Evolutionary conservation across 2,888 invertebrate species (phyloP).

Genomic region (Trichopria drosophilae): DNA sequence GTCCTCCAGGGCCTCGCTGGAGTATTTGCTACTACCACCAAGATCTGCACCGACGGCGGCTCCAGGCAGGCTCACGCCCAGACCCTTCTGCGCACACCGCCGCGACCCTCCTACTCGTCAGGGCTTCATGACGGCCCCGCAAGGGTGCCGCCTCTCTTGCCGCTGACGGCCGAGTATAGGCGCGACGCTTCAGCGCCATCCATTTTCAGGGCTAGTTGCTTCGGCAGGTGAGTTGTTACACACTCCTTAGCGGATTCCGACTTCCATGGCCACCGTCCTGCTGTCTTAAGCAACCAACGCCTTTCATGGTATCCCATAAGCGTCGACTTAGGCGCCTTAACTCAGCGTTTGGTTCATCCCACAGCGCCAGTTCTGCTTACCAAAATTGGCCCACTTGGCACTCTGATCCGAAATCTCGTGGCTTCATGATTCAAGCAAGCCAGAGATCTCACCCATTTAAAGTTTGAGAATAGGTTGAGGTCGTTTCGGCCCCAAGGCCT

Average conservation of each 20-base stretch:
- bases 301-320: constrained; percentile 58
- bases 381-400: constrained; percentile 73
- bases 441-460: constrained; percentile 73
- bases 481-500: constrained; percentile 71
- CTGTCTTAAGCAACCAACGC: constrained; percentile 63
- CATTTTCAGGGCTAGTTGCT: constrained; percentile 70
- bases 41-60: constrained; percentile 56
- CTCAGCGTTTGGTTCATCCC: constrained; percentile 62
- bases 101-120: constrained; percentile 42
- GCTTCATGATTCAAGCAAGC: constrained; percentile 64
- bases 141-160: constrained; percentile 18
- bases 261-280: constrained; percentile 78
- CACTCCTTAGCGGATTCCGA: constrained; percentile 64
- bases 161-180: too few relatives aligned
- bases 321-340: constrained; percentile 48
- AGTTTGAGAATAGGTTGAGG: constrained; percentile 77
- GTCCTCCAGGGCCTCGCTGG: constrained; percentile 64
- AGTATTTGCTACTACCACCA: constrained; percentile 67
- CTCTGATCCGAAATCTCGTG: constrained; percentile 62
- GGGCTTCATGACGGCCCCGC: constrained; percentile 35
- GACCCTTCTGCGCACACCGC: constrained; percentile 58
- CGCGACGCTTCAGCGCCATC: constrained; percentile 66
- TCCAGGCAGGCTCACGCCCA: constrained; percentile 58
- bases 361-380: constrained; percentile 80
- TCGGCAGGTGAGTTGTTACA: constrained; percentile 64